Conservation (phyloP, 1,140 invertebrate genomes). For the Rhopalosiphum maidis region DNA sequence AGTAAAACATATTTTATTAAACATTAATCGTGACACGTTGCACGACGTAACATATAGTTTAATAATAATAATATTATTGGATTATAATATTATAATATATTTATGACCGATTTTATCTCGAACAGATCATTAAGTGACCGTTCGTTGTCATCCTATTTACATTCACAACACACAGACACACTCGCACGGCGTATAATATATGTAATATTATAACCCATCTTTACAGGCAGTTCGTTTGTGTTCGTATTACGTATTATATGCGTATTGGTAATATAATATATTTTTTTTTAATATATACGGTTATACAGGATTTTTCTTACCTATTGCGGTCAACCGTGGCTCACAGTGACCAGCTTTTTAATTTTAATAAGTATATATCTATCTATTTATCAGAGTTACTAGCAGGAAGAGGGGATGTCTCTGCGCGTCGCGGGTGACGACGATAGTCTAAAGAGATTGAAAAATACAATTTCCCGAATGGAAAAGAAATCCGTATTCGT, state of each 20-base stretch:
- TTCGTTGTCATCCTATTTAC: background rate
- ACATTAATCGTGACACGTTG: background rate
- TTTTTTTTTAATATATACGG: background rate
- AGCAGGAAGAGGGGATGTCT: too few species aligned
- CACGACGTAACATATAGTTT: background rate
- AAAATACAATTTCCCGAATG: background rate
- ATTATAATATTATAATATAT: background rate
- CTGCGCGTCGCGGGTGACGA: background rate
- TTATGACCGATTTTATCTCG: background rate
- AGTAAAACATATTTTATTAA: background rate
- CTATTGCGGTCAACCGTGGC: background rate
- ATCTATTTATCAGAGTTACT: background rate
- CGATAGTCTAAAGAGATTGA: background rate
- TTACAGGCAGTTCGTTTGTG: background rate
- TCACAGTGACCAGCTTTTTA: background rate
- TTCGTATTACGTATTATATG: background rate
- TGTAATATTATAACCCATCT: background rate
- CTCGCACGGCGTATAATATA: too few species aligned
- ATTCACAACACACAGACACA: too few species aligned
- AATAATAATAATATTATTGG: background rate
- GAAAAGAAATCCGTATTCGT: background rate
- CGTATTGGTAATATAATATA: background rate
- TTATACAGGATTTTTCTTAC: background rate
- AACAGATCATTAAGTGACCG: background rate
- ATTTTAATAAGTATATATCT: background rate